Percentiles rank a stretch among this genome's conserved stretches.
Evolutionary conservation across 2,797 vertebrate genomes (phyloP).

Genomic region (Hydrocynus forskahlii): DNA sequence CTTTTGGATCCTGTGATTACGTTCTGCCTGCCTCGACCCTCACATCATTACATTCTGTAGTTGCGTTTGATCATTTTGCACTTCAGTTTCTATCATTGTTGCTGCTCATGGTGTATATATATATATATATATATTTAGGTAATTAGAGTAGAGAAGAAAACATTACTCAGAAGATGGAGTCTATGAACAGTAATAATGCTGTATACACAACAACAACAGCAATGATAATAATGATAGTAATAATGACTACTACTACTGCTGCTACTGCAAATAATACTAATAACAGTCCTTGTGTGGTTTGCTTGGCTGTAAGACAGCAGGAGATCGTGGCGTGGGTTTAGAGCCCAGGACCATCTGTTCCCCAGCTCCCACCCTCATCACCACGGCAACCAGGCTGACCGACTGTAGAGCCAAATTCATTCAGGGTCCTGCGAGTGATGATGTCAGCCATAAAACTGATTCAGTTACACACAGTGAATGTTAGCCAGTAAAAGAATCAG

Average conservation of each 20-base stretch:
- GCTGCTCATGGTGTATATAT: no score
- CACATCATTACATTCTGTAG: no score
- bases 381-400: neutral
- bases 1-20: no score
- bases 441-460: constrained; percentile 21
- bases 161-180: no score
- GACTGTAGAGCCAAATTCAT: constrained; percentile 8
- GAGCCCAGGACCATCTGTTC: constrained; percentile 42
- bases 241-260: neutral
- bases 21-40: no score
- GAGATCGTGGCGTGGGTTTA: neutral
- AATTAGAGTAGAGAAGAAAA: no score
- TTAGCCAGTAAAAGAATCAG: neutral
- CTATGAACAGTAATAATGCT: neutral
- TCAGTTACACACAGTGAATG: neutral
- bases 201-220: neutral
- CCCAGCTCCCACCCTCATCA: constrained; percentile 10
- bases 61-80: no score
- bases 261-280: neutral
- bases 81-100: no score
- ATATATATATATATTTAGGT: no score
- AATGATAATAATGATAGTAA: neutral
- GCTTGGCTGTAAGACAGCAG: neutral
- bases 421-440: constrained; percentile 9
- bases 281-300: neutral